Conservation (phyloP, 2,113 vertebrate species). For the Cichladusa arquata region DNA sequence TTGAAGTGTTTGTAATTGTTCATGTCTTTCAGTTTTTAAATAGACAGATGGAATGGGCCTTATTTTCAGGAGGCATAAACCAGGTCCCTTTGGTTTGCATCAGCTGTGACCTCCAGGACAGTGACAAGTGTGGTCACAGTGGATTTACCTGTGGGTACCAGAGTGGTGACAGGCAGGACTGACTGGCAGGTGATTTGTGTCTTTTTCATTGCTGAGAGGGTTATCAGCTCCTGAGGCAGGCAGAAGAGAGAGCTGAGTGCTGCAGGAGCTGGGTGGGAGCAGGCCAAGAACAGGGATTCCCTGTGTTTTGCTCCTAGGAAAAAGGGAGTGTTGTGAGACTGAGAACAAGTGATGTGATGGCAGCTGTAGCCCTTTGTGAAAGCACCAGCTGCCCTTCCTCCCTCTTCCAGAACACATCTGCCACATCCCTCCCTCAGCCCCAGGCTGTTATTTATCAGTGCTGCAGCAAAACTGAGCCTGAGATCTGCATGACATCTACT, state of each 20-base stretch:
- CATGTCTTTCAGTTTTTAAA: not conserved
- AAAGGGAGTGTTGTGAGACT: not conserved
- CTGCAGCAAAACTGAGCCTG: not conserved
- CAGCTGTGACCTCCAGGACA: not conserved
- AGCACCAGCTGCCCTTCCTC: not conserved
- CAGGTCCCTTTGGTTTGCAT: not conserved
- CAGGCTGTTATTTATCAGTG: not conserved
- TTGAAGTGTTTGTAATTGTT: slow-evolving; percentile 5
- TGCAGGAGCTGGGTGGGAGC: not conserved
- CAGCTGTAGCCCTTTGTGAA: not conserved
- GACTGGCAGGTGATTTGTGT: not conserved
- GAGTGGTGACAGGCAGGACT: not conserved
- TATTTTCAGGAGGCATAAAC: not conserved
- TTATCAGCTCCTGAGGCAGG: not conserved
- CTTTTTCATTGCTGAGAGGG: not conserved
- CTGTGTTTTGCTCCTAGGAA: not conserved
- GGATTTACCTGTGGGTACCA: not conserved
- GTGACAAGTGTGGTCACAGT: not conserved
- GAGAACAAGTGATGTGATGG: rapidly evolving
- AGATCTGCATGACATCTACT: rapidly evolving
- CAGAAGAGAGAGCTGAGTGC: not conserved
- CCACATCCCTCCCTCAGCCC: not conserved
- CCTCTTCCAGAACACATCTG: not conserved
- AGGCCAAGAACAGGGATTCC: not conserved
- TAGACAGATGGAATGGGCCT: not conserved